Conservation (phyloP, 2,888 invertebrate genomes). For the Cylindroiulus punctatus region DNA sequence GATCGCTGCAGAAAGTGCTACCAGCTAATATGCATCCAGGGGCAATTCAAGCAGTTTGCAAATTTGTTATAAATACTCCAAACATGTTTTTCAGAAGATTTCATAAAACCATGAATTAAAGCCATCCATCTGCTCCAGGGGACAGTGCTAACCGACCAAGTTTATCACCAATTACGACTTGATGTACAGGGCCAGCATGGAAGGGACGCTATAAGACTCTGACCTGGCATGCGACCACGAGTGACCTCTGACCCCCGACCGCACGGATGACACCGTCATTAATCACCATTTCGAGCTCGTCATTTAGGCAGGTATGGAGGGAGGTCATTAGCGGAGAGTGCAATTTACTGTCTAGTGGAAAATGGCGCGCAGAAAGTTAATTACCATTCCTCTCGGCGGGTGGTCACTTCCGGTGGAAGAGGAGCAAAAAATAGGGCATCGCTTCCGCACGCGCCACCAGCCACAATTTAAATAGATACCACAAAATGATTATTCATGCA, state of each 20-base stretch:
- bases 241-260: neutral
- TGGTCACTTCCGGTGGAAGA: neutral
- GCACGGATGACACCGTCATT: slow-evolving; percentile 1
- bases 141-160: too few relatives aligned
- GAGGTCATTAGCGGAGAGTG: slow-evolving; percentile 32
- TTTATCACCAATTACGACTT: too few relatives aligned
- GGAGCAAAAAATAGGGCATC: neutral
- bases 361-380: neutral
- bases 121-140: too few relatives aligned
- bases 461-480: neutral
- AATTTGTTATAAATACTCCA: too few relatives aligned
- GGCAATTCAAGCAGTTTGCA: too few relatives aligned
- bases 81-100: too few relatives aligned
- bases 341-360: slow-evolving; percentile 48
- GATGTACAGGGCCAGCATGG: too few relatives aligned
- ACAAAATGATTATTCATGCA: neutral
- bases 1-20: too few relatives aligned
- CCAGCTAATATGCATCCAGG: too few relatives aligned
- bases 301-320: slow-evolving; percentile 39
- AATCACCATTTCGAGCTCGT: slow-evolving; percentile 52
- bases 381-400: slow-evolving; percentile 31
- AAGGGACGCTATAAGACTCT: too few relatives aligned
- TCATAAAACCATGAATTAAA: too few relatives aligned
- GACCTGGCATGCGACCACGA: too few relatives aligned
- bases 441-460: neutral